phyloP scores from a whole-genome alignment of 37 sponge, comb jelly and placozoan genomes.

The Spongilla lacustris region DNA sequence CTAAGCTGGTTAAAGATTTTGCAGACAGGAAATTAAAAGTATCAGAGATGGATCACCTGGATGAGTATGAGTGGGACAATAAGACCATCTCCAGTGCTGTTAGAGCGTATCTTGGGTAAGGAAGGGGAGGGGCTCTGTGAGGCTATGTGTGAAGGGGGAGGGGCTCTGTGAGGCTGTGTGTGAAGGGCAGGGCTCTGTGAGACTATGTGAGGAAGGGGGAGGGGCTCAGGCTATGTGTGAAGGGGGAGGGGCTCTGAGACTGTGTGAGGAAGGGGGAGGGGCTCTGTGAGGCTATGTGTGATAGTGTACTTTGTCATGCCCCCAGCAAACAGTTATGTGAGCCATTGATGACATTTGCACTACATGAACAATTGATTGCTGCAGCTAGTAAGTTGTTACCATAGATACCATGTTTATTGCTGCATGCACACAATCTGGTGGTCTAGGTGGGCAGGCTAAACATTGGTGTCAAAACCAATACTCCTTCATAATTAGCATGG shows the following conservation, averaged over 20 bases:
- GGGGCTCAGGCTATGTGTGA: no score
- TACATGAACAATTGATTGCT: constrained; percentile 72
- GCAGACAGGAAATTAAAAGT: constrained; percentile 51
- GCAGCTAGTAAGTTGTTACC: constrained; percentile 67
- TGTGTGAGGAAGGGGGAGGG: not conserved
- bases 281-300: no score
- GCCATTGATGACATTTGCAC: constrained; percentile 81
- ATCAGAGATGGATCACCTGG: constrained; percentile 36
- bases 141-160: not conserved
- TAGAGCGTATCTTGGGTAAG: constrained; percentile 78
- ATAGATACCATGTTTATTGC: no score
- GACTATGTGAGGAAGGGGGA: not conserved
- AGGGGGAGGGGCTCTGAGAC: not conserved
- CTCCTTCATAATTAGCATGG: no score
- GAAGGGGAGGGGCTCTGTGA: not conserved
- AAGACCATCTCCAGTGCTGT: constrained; percentile 89
- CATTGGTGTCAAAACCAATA: no score
- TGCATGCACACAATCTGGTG: no score
- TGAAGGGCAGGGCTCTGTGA: no score
- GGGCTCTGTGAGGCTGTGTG: no score
- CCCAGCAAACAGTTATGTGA: constrained; percentile 73
- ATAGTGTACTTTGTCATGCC: not conserved
- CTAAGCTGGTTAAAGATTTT: constrained; percentile 71
- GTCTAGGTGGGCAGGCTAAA: no score
- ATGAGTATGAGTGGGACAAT: constrained; percentile 82